These are phyloP conservation scores for Caenorhabditis japonica DNA, from an alignment of 2,888 invertebrate genomes.

Conservation along the genomic window DNA sequence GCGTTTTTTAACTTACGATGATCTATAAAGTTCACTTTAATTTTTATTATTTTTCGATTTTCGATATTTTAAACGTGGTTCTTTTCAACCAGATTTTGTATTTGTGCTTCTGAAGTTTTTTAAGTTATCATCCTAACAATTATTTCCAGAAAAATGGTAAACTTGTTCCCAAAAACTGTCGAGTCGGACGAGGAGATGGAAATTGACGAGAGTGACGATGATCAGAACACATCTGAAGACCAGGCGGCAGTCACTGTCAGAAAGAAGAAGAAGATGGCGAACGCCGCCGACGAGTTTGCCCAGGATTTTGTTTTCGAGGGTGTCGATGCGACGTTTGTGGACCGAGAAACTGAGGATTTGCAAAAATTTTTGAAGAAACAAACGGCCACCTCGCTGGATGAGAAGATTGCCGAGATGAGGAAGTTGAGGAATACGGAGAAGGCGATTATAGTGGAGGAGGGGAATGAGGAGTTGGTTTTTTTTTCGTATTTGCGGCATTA, in stretches of 20 bases:
- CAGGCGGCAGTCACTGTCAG: constrained; percentile 64
- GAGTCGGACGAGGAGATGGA: constrained; percentile 66
- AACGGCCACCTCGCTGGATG: constrained; percentile 67
- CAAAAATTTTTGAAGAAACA: constrained; percentile 70
- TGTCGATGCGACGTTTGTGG: constrained; percentile 24
- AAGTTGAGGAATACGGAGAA: constrained; percentile 59
- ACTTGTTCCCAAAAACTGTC: constrained; percentile 62
- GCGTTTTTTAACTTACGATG: not conserved
- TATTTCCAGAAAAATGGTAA: constrained; percentile 54
- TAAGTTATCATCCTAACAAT: no score
- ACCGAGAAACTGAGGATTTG: constrained; percentile 60
- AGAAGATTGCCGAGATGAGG: constrained; percentile 70
- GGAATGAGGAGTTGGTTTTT: constrained; percentile 12
- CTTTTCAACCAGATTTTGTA: no score
- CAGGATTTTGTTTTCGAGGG: constrained; percentile 64
- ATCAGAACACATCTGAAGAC: constrained; percentile 42
- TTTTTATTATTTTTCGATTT: no score
- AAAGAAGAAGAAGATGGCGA: constrained; percentile 67
- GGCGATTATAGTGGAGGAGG: constrained; percentile 56
- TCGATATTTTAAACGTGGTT: no score
- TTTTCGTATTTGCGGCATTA: no score
- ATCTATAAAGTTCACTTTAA: no score
- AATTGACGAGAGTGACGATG: constrained; percentile 60
- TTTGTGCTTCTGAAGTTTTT: no score
- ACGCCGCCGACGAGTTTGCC: constrained; percentile 65